phyloP scores from a whole-genome alignment of 2,113 vertebrate genomes.

The Sus scrofa region DNA sequence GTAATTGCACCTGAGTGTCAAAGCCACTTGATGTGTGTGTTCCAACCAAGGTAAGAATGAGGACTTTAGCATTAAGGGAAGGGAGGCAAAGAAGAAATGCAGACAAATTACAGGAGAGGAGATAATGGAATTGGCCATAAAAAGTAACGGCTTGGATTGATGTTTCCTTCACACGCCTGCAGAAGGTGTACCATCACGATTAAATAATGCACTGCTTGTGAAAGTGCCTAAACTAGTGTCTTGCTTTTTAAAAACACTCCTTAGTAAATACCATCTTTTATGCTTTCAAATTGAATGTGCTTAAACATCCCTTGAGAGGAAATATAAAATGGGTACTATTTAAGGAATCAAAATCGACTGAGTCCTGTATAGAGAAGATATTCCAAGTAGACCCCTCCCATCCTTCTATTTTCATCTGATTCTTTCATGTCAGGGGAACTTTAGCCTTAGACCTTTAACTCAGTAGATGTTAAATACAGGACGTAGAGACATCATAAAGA shows the following conservation, averaged over 20 bases:
- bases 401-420: background rate
- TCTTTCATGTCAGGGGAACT: background rate
- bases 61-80: slow-evolving; percentile 68
- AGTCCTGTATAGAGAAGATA: background rate
- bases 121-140: slow-evolving; percentile 78
- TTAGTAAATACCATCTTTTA: background rate
- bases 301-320: background rate
- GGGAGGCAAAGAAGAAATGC: slow-evolving; percentile 56
- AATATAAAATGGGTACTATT: background rate
- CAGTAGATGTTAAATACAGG: background rate
- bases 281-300: background rate
- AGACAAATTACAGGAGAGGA: slow-evolving; percentile 74
- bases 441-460: background rate
- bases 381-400: background rate
- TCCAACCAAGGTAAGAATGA: slow-evolving; percentile 75
- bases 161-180: slow-evolving; percentile 39
- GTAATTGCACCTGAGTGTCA: slow-evolving; percentile 82
- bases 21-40: slow-evolving; percentile 81
- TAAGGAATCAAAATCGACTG: background rate
- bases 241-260: slow-evolving; percentile 53
- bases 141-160: slow-evolving; percentile 68
- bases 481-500: background rate
- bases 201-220: slow-evolving; percentile 26
- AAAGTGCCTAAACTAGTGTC: slow-evolving; percentile 55
- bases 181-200: slow-evolving; percentile 46